Evolutionary conservation across 2,888 invertebrate species (phyloP).

Genomic region (Lepeophtheirus nordmannii): DNA sequence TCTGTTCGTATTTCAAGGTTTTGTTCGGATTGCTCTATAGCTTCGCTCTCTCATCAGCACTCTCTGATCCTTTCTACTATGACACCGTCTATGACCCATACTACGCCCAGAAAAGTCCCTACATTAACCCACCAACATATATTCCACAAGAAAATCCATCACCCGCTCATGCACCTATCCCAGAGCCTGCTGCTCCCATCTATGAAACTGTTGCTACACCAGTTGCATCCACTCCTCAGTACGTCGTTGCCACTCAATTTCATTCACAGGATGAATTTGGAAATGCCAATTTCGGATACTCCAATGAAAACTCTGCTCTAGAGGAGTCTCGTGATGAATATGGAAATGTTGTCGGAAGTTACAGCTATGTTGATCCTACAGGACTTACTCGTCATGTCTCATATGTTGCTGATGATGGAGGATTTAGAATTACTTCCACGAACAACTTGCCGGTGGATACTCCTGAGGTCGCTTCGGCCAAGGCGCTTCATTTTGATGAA

Average conservation of each 20-base stretch:
- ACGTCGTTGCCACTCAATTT: constrained; percentile 27
- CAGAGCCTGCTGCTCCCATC: no score
- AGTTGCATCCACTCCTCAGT: no score
- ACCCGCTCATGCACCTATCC: no score
- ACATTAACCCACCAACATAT: no score
- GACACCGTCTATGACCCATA: no score
- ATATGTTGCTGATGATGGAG: constrained; percentile 36
- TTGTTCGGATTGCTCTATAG: no score
- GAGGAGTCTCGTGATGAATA: constrained; percentile 31
- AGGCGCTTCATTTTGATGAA: background rate
- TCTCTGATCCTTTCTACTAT: no score
- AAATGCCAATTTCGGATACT: constrained; percentile 25
- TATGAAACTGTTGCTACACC: no score
- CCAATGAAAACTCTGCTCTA: constrained; percentile 27
- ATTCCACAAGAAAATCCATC: no score
- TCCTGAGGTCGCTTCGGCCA: background rate
- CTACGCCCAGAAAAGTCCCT: no score
- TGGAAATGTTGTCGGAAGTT: constrained; percentile 36
- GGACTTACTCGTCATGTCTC: constrained; percentile 34
- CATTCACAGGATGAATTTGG: constrained; percentile 30
- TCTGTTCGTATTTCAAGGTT: no score
- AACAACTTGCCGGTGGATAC: constrained; percentile 35
- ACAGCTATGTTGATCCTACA: constrained; percentile 37
- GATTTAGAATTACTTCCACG: constrained; percentile 35
- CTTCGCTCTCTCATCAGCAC: no score